A percentile compares a stretch with the other conserved stretches of the same genome.
Evolutionary conservation across 2,888 invertebrate species (phyloP).

Genomic region (Tinea trinotella): DNA sequence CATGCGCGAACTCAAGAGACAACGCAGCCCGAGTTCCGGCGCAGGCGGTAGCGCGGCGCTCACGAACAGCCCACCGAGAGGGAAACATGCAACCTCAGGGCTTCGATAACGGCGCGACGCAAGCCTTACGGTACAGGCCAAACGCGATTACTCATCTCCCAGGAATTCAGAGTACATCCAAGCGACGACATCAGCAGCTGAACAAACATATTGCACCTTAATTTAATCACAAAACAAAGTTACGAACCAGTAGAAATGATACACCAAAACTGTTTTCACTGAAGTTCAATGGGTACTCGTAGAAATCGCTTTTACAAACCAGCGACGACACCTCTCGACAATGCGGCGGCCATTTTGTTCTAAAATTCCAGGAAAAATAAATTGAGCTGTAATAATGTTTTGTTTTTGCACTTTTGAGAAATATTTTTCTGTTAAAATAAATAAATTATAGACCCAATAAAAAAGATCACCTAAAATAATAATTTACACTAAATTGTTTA

Average conservation of each 20-base stretch:
- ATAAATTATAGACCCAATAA: too few relatives aligned
- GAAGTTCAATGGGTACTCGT: constrained; percentile 54
- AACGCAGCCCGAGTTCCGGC: background rate
- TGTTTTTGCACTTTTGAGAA: too few relatives aligned
- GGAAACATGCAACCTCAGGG: constrained; percentile 60
- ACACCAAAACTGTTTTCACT: constrained; percentile 67
- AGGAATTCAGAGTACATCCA: background rate
- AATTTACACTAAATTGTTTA: too few relatives aligned
- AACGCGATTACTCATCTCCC: constrained; percentile 32
- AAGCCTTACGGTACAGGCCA: constrained; percentile 54
- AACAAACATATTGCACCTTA: constrained; percentile 64
- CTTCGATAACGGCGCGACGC: constrained; percentile 42
- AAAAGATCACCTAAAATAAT: too few relatives aligned
- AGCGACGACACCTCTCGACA: constrained; percentile 8
- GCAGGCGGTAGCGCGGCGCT: constrained; percentile 36
- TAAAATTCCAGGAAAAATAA: background rate
- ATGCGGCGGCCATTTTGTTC: constrained; percentile 15
- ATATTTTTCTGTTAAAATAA: too few relatives aligned
- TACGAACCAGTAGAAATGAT: constrained; percentile 62
- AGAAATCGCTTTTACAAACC: constrained; percentile 34
- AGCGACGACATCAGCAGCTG: constrained; percentile 35
- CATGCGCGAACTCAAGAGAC: constrained; percentile 35
- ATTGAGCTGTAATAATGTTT: too few relatives aligned
- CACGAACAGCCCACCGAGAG: constrained; percentile 47
- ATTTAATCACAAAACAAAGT: constrained; percentile 68